phyloP scores from a whole-genome alignment of 2,888 invertebrate species.

The Antheraea assamensis region DNA sequence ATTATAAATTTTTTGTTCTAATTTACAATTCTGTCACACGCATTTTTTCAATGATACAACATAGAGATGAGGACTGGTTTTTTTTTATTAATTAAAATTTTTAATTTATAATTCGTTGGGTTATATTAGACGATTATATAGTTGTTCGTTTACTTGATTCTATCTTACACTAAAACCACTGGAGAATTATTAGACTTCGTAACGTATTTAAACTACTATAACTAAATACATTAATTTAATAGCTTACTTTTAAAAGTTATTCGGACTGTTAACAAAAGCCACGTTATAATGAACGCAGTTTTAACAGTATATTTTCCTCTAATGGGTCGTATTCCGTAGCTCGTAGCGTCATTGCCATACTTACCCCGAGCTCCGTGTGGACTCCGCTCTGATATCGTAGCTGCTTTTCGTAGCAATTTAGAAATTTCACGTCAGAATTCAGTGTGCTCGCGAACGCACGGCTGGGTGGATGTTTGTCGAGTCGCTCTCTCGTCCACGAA shows the following conservation, averaged over 20 bases:
- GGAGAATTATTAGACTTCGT: not conserved
- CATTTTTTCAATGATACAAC: not conserved
- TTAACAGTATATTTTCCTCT: slow-evolving; percentile 13
- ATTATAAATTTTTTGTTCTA: no score
- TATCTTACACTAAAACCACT: not conserved
- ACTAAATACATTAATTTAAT: not conserved
- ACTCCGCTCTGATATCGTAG: slow-evolving; percentile 42
- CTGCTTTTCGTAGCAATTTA: slow-evolving; percentile 48
- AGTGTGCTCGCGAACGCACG: slow-evolving; percentile 67
- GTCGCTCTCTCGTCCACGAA: slow-evolving; percentile 49
- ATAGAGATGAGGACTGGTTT: not conserved
- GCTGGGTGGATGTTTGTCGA: slow-evolving; percentile 58
- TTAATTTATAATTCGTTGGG: not conserved
- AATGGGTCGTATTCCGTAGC: slow-evolving; percentile 38
- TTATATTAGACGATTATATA: not conserved
- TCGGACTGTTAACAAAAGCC: slow-evolving; percentile 3
- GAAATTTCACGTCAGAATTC: slow-evolving; percentile 39
- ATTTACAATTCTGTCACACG: not conserved
- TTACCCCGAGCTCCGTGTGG: slow-evolving; percentile 38
- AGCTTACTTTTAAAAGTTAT: slow-evolving; percentile 7
- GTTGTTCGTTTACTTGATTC: not conserved
- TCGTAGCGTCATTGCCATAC: slow-evolving; percentile 60
- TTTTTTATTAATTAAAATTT: not conserved
- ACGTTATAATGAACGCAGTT: slow-evolving; percentile 6
- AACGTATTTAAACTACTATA: not conserved